Conservation (phyloP, 2,797 vertebrate genomes). For the Novumbra hubbsi region DNA sequence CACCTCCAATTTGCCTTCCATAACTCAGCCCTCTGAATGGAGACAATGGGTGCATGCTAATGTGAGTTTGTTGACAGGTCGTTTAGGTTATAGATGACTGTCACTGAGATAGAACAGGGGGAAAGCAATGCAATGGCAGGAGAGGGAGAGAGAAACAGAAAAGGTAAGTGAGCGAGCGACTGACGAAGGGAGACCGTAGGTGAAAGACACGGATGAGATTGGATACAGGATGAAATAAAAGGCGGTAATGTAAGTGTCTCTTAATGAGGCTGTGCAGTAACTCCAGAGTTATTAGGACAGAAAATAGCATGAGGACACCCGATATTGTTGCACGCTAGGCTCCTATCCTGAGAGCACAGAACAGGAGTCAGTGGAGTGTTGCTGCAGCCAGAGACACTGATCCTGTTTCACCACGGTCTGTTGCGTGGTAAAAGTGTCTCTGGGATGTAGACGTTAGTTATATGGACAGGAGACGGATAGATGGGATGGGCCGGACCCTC, state of each 20-base stretch:
- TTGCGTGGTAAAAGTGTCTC: not conserved
- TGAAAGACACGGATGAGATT: not conserved
- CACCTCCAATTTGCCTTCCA: not conserved
- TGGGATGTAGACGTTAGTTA: not conserved
- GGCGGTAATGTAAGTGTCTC: not conserved
- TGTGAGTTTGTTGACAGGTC: not conserved
- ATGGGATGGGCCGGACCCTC: not conserved
- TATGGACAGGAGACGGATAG: not conserved
- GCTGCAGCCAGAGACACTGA: not conserved
- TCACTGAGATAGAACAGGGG: not conserved
- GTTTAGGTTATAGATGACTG: not conserved
- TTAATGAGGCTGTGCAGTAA: not conserved
- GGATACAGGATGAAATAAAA: not conserved
- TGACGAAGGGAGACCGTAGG: not conserved
- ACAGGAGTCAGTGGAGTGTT: not conserved
- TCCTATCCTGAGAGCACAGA: not conserved
- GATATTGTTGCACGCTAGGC: not conserved
- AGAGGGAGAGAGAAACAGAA: not conserved
- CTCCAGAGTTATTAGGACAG: not conserved
- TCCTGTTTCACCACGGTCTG: not conserved
- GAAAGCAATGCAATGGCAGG: not conserved
- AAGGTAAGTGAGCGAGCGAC: too few relatives aligned
- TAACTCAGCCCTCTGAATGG: not conserved
- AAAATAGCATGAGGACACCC: not conserved
- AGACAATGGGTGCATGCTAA: slow-evolving; percentile 10